phyloP scores from a whole-genome alignment of 2,113 vertebrate genomes.

The Turnix velox region DNA sequence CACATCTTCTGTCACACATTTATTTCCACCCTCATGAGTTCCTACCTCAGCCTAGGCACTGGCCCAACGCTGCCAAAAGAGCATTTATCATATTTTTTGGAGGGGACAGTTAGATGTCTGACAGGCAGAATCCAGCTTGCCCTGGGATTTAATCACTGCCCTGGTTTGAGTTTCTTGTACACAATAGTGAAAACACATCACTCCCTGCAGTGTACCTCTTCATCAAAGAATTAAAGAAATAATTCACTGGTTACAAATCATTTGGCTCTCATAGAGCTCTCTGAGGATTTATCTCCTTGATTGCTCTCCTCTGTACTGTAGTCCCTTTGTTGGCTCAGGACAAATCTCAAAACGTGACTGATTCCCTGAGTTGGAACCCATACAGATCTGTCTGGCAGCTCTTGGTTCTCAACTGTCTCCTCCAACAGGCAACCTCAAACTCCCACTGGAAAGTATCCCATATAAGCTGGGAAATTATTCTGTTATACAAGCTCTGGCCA shows the following conservation, averaged over 20 bases:
- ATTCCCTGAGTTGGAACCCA: background rate
- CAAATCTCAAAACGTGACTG: background rate
- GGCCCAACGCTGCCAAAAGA: background rate
- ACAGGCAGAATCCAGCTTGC: background rate
- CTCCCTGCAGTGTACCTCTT: accelerated
- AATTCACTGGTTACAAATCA: background rate
- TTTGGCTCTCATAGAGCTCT: accelerated
- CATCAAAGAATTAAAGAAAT: too few species aligned
- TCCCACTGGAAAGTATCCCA: accelerated
- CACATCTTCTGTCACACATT: too few species aligned
- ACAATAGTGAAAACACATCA: background rate
- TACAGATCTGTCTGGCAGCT: background rate
- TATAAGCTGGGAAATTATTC: accelerated
- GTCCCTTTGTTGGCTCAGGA: background rate
- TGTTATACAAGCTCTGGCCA: background rate
- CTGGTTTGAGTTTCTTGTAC: background rate
- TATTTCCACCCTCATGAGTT: accelerated
- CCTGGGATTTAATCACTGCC: background rate
- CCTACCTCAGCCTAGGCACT: background rate
- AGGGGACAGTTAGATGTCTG: background rate
- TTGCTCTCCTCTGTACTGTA: background rate
- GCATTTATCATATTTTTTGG: accelerated
- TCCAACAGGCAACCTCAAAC: background rate
- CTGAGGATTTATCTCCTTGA: background rate
- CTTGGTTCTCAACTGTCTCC: background rate